phyloP scores from a whole-genome alignment of 2,888 invertebrate species.

The Tachina lurida region DNA sequence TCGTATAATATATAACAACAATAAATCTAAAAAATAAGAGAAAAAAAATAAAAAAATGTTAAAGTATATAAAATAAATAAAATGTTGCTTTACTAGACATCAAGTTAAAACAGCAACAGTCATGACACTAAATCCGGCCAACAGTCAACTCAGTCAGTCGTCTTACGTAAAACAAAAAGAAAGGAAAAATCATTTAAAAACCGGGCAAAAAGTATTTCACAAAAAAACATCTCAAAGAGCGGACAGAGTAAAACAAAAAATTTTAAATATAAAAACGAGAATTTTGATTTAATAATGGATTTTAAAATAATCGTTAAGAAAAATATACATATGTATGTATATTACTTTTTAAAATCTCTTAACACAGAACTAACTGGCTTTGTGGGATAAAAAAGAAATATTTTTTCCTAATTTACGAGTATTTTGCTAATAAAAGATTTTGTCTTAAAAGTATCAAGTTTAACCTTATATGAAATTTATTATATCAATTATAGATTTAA shows the following conservation, averaged over 20 bases:
- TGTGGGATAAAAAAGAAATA: no score
- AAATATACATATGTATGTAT: no score
- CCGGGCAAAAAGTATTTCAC: background rate
- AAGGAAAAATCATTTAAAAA: background rate
- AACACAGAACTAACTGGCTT: no score
- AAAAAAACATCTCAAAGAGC: background rate
- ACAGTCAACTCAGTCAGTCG: background rate
- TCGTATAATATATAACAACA: background rate
- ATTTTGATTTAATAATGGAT: background rate
- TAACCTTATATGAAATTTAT: no score
- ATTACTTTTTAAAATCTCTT: no score
- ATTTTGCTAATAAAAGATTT: no score
- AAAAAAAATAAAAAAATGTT: background rate
- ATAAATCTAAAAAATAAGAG: constrained; percentile 1
- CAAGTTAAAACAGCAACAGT: background rate
- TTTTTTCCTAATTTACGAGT: no score
- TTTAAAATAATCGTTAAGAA: background rate
- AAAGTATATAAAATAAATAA: background rate
- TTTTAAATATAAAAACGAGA: background rate
- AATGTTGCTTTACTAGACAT: constrained; percentile 4
- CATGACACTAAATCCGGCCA: background rate
- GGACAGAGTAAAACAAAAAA: background rate
- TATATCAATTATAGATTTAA: no score
- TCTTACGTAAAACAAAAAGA: background rate
- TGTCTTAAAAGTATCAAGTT: no score